Conservation (phyloP, 2,113 vertebrate genomes). For the Scomber colias region DNA sequence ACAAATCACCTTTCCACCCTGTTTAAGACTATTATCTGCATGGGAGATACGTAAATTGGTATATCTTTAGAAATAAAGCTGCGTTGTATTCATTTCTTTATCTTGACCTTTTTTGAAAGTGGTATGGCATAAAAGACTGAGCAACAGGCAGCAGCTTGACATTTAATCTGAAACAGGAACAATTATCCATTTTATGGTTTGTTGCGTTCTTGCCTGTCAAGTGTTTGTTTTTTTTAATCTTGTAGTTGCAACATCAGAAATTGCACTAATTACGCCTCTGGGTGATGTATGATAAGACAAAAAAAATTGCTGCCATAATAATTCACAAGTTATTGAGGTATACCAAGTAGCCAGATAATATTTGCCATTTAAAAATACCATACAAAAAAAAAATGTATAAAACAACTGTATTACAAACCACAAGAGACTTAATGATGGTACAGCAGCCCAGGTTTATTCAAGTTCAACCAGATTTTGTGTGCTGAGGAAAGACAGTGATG, state of each 20-base stretch:
- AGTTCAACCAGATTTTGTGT: slow-evolving; percentile 38
- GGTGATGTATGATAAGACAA: slow-evolving; percentile 6
- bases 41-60: slow-evolving; percentile 50
- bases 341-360: neutral
- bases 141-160: slow-evolving; percentile 46
- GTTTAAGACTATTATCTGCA: slow-evolving; percentile 48
- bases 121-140: slow-evolving; percentile 38
- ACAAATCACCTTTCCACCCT: slow-evolving; percentile 36
- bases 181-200: slow-evolving; percentile 44
- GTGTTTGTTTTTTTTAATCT: neutral
- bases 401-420: slow-evolving; percentile 11
- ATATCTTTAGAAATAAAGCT: slow-evolving; percentile 18
- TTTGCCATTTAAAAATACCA: neutral
- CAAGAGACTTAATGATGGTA: slow-evolving; percentile 25
- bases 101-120: slow-evolving; percentile 49
- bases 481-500: slow-evolving; percentile 25
- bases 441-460: slow-evolving; percentile 16
- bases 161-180: slow-evolving; percentile 56
- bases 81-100: neutral
- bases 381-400: neutral
- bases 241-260: slow-evolving; percentile 1
- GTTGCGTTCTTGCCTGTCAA: slow-evolving; percentile 25
- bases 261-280: neutral
- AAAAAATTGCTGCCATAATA: neutral
- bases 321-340: neutral